Evolutionary conservation across 2,888 invertebrate species (phyloP).

Genomic region (Unio pictorum): DNA sequence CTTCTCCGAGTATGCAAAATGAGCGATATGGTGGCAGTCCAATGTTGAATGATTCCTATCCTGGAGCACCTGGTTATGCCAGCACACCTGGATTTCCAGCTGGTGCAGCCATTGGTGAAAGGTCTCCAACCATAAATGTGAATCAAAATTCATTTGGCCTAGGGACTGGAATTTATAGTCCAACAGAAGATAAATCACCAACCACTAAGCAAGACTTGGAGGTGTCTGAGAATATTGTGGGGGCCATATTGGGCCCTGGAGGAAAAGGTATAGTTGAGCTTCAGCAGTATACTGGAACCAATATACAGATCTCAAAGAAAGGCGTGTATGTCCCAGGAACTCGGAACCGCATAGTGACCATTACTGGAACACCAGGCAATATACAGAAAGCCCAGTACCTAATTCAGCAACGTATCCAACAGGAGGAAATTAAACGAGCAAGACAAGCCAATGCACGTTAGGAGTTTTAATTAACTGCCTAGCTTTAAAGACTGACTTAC

Average conservation of each 20-base stretch:
- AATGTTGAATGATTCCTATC: slow-evolving; percentile 64
- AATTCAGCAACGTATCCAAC: slow-evolving; percentile 96
- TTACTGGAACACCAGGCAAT: slow-evolving; percentile 90
- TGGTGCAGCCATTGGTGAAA: slow-evolving; percentile 41
- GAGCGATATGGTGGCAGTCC: slow-evolving; percentile 64
- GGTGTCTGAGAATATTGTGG: slow-evolving; percentile 94
- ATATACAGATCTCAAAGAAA: slow-evolving; percentile 98
- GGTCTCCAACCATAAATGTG: slow-evolving; percentile 69
- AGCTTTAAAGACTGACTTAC: slow-evolving; percentile 41
- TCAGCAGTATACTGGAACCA: slow-evolving; percentile 96
- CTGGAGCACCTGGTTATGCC: slow-evolving; percentile 48
- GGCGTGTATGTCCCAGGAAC: slow-evolving; percentile 97
- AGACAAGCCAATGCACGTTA: slow-evolving; percentile 77
- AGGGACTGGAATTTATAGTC: slow-evolving; percentile 75
- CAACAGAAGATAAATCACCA: slow-evolving; percentile 61
- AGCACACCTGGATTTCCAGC: slow-evolving; percentile 46
- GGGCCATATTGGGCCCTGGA: slow-evolving; percentile 96
- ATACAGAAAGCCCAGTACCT: slow-evolving; percentile 94
- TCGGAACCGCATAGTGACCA: slow-evolving; percentile 96
- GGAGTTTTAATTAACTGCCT: slow-evolving; percentile 29
- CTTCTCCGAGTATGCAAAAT: slow-evolving; percentile 59
- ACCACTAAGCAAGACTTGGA: slow-evolving; percentile 80
- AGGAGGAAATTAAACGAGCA: slow-evolving; percentile 95
- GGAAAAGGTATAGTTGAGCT: slow-evolving; percentile 97
- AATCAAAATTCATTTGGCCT: slow-evolving; percentile 92